These are phyloP conservation scores for Coracias cyanogaster DNA, from an alignment of 2,797 vertebrate genomes.

Conservation along the genomic window DNA sequence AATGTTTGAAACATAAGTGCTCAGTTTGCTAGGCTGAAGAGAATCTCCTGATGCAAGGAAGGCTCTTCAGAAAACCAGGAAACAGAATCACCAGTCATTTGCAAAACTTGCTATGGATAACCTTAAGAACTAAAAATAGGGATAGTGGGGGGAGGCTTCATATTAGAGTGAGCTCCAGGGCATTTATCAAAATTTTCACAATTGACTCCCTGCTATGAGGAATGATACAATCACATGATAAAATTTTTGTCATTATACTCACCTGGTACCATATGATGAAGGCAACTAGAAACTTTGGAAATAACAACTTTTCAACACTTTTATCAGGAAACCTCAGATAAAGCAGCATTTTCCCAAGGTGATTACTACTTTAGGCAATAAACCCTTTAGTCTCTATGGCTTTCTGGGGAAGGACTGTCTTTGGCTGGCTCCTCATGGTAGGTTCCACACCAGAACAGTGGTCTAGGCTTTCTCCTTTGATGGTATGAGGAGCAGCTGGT, in stretches of 20 bases:
- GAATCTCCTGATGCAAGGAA: neutral
- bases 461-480: neutral
- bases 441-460: neutral
- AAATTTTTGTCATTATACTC: neutral
- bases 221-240: neutral
- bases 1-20: rapidly evolving
- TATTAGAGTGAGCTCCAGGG: neutral
- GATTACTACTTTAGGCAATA: neutral
- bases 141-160: neutral
- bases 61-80: neutral
- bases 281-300: neutral
- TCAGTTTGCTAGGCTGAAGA: neutral
- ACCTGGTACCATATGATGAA: neutral
- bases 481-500: neutral
- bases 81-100: neutral
- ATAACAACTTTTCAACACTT: neutral
- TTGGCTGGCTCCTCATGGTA: neutral
- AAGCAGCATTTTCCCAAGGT: neutral
- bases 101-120: neutral
- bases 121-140: neutral
- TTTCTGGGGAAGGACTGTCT: neutral
- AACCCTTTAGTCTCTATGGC: neutral
- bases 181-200: neutral
- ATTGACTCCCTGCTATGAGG: neutral
- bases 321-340: neutral